phyloP scores from a whole-genome alignment of 2,888 invertebrate genomes.

The Stegana nigrithorax region DNA sequence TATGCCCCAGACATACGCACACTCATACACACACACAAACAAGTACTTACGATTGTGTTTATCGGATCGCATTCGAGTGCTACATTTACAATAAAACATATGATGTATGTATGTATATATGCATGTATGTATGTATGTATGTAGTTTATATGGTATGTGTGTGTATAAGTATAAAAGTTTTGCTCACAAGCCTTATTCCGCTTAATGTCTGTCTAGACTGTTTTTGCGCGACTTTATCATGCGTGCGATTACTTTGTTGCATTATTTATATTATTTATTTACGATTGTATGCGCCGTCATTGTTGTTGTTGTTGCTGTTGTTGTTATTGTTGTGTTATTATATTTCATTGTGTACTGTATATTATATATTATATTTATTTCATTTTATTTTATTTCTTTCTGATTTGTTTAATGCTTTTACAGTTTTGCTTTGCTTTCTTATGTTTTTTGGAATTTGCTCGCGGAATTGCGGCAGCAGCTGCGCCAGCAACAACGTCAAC shows the following conservation, averaged over 20 bases:
- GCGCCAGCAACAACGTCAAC: too few relatives aligned
- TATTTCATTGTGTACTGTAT: too few relatives aligned
- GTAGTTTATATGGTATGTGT: slow-evolving; percentile 42
- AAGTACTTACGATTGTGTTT: slow-evolving; percentile 23
- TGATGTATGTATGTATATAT: slow-evolving; percentile 37
- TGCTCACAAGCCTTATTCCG: slow-evolving; percentile 6
- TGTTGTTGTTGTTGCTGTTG: too few relatives aligned
- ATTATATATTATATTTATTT: too few relatives aligned
- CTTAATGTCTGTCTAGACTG: slow-evolving; percentile 11
- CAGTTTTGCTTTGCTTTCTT: neutral
- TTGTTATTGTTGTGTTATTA: too few relatives aligned
- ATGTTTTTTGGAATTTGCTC: too few relatives aligned
- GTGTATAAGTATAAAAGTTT: slow-evolving; percentile 3
- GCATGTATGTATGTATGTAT: slow-evolving; percentile 28
- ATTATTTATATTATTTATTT: neutral
- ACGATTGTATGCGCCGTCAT: too few relatives aligned
- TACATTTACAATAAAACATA: slow-evolving; percentile 16
- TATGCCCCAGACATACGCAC: too few relatives aligned
- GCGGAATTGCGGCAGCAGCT: too few relatives aligned
- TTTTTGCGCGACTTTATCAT: slow-evolving; percentile 1
- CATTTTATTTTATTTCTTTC: neutral
- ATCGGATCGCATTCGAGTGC: slow-evolving; percentile 54
- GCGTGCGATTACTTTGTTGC: slow-evolving; percentile 9
- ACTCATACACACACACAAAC: slow-evolving; percentile 3
- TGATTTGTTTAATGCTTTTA: neutral